Conservation (phyloP, 2,888 invertebrate species). For the Tenthredo notha region DNA sequence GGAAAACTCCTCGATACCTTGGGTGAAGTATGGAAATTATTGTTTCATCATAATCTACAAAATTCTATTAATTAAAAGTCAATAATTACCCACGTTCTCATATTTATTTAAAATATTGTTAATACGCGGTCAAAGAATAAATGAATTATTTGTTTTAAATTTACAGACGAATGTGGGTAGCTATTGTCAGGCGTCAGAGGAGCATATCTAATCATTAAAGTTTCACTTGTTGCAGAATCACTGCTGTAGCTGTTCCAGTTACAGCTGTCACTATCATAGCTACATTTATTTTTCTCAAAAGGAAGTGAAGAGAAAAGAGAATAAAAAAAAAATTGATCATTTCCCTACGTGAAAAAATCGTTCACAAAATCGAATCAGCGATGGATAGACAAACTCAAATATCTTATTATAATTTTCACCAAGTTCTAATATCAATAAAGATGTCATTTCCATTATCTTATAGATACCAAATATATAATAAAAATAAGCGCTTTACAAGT, state of each 20-base stretch:
- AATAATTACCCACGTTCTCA: background rate
- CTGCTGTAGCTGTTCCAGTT: slow-evolving; percentile 25
- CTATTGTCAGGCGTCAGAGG: background rate
- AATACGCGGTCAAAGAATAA: slow-evolving; percentile 35
- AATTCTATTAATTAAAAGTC: background rate
- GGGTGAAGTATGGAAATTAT: background rate
- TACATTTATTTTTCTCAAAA: background rate
- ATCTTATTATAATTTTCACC: background rate
- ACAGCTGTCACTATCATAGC: slow-evolving; percentile 3
- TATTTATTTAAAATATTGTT: background rate
- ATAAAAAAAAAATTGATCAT: background rate
- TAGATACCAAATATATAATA: background rate
- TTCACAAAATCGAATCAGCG: background rate
- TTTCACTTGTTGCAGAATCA: slow-evolving; percentile 46
- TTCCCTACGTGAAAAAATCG: background rate
- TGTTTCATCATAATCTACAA: background rate
- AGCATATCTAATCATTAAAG: slow-evolving; percentile 23
- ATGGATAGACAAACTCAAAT: background rate
- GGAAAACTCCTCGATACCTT: background rate
- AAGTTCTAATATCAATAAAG: background rate
- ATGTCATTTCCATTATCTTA: background rate
- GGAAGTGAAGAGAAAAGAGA: background rate
- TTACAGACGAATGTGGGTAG: background rate
- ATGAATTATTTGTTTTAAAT: background rate
- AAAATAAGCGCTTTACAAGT: background rate